phyloP scores from a whole-genome alignment of 2,113 vertebrate genomes.

The Erythrocercus mccallii region DNA sequence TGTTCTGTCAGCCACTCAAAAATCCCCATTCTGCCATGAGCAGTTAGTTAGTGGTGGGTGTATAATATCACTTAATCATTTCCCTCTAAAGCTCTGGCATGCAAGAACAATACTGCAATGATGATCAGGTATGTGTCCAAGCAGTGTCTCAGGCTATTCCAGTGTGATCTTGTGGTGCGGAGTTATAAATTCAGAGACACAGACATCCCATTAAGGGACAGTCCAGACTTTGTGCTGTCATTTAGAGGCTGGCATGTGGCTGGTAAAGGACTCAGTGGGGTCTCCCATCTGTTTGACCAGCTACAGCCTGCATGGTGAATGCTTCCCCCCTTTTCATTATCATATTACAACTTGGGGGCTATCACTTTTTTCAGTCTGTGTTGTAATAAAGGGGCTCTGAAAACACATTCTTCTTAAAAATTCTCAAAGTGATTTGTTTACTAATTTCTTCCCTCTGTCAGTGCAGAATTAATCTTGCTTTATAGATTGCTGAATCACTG shows the following conservation, averaged over 20 bases:
- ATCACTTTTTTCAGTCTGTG: not conserved
- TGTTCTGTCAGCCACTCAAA: conserved; percentile 43
- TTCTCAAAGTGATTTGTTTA: not conserved
- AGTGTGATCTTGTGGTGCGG: not conserved
- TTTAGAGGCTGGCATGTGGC: not conserved
- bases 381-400: not conserved
- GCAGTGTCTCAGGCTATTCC: not conserved
- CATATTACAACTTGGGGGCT: too few species aligned
- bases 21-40: not conserved
- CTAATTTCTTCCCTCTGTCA: not conserved
- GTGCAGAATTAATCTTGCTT: not conserved
- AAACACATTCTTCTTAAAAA: not conserved
- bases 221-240: not conserved
- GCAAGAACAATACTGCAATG: not conserved
- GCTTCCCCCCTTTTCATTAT: not conserved
- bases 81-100: not conserved
- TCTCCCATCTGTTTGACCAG: not conserved
- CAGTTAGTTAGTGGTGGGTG: conserved; percentile 5
- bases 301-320: not conserved
- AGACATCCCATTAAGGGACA: not conserved
- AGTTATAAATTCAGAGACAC: conserved; percentile 22
- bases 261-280: not conserved
- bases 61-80: conserved; percentile 33
- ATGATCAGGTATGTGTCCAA: not conserved
- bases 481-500: not conserved